Evolutionary conservation across 2,888 invertebrate genomes (phyloP).

Genomic region (Eupithecia vulgata): DNA sequence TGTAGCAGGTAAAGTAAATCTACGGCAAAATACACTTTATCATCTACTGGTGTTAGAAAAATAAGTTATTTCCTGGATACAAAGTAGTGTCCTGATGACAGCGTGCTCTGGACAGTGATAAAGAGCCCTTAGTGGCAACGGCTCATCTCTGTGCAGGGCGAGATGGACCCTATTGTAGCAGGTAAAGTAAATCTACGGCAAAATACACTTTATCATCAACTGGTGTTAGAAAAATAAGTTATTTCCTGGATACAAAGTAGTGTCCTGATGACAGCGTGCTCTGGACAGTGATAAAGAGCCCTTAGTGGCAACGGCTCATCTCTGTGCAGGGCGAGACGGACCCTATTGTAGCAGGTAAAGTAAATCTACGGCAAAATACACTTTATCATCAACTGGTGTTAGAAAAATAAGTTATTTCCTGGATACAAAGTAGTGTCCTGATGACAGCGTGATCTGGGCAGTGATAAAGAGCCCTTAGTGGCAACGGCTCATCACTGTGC

Average conservation of each 20-base stretch:
- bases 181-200: constrained; percentile 51
- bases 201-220: neutral
- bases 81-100: constrained; percentile 84
- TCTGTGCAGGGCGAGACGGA: constrained; percentile 75
- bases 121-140: constrained; percentile 87
- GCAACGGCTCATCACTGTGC: constrained; percentile 79
- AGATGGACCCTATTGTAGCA: constrained; percentile 72
- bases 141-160: constrained; percentile 75
- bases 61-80: too few relatives aligned
- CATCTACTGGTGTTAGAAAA: too few relatives aligned
- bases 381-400: too few relatives aligned
- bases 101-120: constrained; percentile 83
- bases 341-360: constrained; percentile 70
- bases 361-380: neutral
- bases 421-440: constrained; percentile 73
- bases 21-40: neutral
- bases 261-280: constrained; percentile 87
- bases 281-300: constrained; percentile 82
- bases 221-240: too few relatives aligned
- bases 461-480: constrained; percentile 87
- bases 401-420: too few relatives aligned
- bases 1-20: constrained; percentile 61
- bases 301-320: constrained; percentile 86
- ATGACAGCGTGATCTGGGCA: constrained; percentile 84
- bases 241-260: too few relatives aligned